Evolutionary conservation across 1,140 invertebrate species (phyloP), one percentile per base, ranked within the genome.

Genomic region (Bombus balteatus): DNA sequence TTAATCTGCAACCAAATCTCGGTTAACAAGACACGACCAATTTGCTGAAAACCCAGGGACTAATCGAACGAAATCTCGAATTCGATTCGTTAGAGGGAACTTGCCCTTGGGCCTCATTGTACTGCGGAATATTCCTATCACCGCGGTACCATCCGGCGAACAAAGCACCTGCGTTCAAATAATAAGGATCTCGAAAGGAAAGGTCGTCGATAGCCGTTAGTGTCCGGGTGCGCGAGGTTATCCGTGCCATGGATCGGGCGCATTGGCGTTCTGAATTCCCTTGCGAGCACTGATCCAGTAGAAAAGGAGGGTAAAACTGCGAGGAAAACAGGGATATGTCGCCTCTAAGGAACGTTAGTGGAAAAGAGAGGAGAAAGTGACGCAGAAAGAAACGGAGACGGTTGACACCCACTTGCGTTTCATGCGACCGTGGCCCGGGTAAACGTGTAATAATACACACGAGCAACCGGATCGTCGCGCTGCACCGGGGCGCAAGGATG

Each of bases 221-320:
- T 89, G 87, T 92, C 91, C 91, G 91, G 92, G 92, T 92, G 88
- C 91, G 90, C 90, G 90, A 93, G 91, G 91, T 93, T 92, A 93
- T 92, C 91, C 89, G 79, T 86, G 91, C 87, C 86, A 83, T 68
- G 86, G 84, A 91, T 92, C 89, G 85, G 88, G 43, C 88, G 73
- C 88, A 89, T 68, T 65, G 75, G 77, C 85, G 86, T 88, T 93
- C 91, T 92, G 90, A 92, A 93, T 93, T 92, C 91, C 83, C 87
- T 62, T 41, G 81, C 85, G 85, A 87, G 59, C 88, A 83, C n/a
- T 74, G 85, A 87, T 81, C 65, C 73, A 62, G 68, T 72, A 82
- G 85, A 87, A 76, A 76, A 77, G 73, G 66, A 86, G 80, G 80
- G 72, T 71, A 85, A 83, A 80, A 71, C 22, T n/a, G 25, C 25